Evolutionary conservation across 2,888 invertebrate species (phyloP).

Genomic region (Melitaea athalia): DNA sequence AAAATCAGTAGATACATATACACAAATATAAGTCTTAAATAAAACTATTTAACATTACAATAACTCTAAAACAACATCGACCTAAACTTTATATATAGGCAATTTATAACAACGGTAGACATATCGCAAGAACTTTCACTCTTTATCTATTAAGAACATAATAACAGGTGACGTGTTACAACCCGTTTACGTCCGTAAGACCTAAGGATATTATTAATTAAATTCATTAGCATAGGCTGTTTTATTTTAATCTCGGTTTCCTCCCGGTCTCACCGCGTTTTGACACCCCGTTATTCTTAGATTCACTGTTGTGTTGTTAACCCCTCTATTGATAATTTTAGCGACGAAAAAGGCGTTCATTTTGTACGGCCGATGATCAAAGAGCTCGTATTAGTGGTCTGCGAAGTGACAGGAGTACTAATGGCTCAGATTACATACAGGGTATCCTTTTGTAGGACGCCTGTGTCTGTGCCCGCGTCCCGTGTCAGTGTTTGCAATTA

Average conservation of each 20-base stretch:
- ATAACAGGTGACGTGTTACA: conserved; percentile 34
- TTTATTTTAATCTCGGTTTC: conserved; percentile 64
- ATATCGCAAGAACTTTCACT: conserved; percentile 34
- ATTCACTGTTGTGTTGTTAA: conserved; percentile 62
- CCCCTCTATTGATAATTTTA: conserved; percentile 67
- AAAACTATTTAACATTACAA: conserved; percentile 1
- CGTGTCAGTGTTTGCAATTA: conserved; percentile 5
- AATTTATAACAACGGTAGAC: conserved; percentile 23
- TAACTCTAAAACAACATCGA: background rate
- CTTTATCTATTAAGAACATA: conserved; percentile 38
- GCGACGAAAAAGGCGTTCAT: conserved; percentile 65
- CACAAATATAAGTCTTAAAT: background rate
- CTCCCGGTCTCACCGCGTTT: conserved; percentile 55
- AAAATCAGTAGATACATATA: too few relatives aligned
- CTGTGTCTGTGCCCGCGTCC: background rate
- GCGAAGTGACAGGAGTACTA: conserved; percentile 68
- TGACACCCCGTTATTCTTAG: conserved; percentile 67
- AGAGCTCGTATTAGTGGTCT: conserved; percentile 57
- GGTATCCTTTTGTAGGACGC: conserved; percentile 31
- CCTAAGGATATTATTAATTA: conserved; percentile 49
- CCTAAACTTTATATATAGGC: background rate
- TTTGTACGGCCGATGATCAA: conserved; percentile 70
- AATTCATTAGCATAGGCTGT: conserved; percentile 56
- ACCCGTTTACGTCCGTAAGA: conserved; percentile 30
- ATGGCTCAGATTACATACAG: conserved; percentile 71